Evolutionary conservation across 1,140 invertebrate species (phyloP), one percentile per base, ranked within the genome.

Genomic region (Lysiphlebus fabarum): DNA sequence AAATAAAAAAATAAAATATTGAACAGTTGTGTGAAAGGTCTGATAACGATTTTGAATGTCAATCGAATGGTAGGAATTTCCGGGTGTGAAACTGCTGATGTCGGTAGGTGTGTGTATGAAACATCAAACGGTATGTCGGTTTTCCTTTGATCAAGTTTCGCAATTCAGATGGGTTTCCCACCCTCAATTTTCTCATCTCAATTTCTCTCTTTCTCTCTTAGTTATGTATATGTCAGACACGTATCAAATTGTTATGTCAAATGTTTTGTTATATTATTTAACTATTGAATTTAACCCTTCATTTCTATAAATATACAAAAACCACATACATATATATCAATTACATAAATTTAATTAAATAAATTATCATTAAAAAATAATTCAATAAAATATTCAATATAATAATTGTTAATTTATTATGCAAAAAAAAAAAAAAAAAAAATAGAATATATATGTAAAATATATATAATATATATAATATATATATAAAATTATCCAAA

Each of bases 101-200:
- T 17, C 17, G 17, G 17, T 17, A 40, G 42, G 58, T 50, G 68
- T 63, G 65, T 74, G 72, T 68, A 62, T 61, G 63, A 67, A 71
- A 74, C 72, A 72, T 75, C 70, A 75, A 75, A 75, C 70, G 66
- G 14, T 56, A 59, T 49, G 61, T 55, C 56, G 56, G 42, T 17
- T 65, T 68, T 40, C 67, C 73, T 75, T 75, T 75, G 73, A 75
- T 75, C 71, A 70, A 64, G 61, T 66, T 68, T 64, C 68, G 69
- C 71, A 68, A 69, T 65, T 71, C 66, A 64, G 70, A 72, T 71
- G 71, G 17, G 17, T 3, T 17, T 3, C 17, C 17, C 17, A 68
- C 67, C 71, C 70, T 70, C 17, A 1, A 1, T 17, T 3, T 17
- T 17, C 17, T 17, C n/a, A n/a, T 17, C 3, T 17, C 17, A 3